These are phyloP conservation scores for Melanotaenia pygmaea DNA, from an alignment of 2,797 vertebrate species.

Conservation along the genomic window DNA sequence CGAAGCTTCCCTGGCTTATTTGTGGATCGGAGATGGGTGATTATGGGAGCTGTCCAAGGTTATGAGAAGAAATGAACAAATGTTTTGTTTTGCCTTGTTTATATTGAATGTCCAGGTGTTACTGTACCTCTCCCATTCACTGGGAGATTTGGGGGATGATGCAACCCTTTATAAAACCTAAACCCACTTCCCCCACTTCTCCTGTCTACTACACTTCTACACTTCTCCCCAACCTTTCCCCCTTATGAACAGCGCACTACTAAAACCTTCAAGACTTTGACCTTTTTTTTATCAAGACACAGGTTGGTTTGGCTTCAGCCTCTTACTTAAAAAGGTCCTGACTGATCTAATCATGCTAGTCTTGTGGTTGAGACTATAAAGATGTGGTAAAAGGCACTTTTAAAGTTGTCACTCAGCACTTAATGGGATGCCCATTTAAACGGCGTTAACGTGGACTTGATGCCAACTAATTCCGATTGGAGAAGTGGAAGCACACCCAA, in stretches of 20 bases:
- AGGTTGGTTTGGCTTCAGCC: conserved; percentile 33
- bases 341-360: conserved; percentile 58
- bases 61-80: conserved; percentile 49
- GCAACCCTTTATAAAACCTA: conserved; percentile 42
- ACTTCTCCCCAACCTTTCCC: neutral
- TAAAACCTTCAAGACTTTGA: conserved; percentile 40
- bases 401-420: conserved; percentile 71
- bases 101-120: conserved; percentile 66
- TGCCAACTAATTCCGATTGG: conserved; percentile 34
- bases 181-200: neutral
- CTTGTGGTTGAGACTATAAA: conserved; percentile 63
- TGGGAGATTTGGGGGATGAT: conserved; percentile 42
- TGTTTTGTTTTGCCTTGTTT: conserved; percentile 68
- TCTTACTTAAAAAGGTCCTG: conserved; percentile 35
- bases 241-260: conserved; percentile 21
- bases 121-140: conserved; percentile 43
- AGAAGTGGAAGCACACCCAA: conserved; percentile 73
- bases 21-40: conserved; percentile 34
- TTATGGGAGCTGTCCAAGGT: conserved; percentile 56
- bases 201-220: conserved; percentile 11
- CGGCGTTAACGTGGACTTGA: conserved; percentile 30
- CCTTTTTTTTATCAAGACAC: conserved; percentile 23
- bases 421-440: conserved; percentile 46
- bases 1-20: conserved; percentile 54
- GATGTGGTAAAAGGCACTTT: conserved; percentile 60